phyloP scores from a whole-genome alignment of 1,140 invertebrate genomes.

The Bemisia tabaci region DNA sequence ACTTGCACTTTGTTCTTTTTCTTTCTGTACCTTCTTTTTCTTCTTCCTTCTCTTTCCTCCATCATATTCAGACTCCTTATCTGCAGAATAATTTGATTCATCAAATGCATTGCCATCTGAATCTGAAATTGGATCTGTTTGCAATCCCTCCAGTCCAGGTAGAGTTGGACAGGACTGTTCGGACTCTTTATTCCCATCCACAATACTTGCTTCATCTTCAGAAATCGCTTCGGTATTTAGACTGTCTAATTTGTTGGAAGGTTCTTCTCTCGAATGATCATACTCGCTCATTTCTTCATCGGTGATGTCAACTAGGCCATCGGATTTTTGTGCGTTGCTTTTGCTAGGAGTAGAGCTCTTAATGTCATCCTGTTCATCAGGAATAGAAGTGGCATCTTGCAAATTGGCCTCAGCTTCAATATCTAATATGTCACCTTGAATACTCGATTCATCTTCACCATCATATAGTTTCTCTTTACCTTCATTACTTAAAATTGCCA shows the following conservation, averaged over 20 bases:
- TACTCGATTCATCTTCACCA: constrained; percentile 20
- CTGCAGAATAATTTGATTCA: constrained; percentile 14
- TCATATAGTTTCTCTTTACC: constrained; percentile 21
- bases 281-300: constrained; percentile 16
- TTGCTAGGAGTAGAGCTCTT: constrained; percentile 2
- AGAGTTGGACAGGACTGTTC: constrained; percentile 16
- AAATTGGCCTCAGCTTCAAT: constrained; percentile 15
- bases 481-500: constrained; percentile 33
- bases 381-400: constrained; percentile 7
- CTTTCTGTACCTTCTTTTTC: constrained; percentile 18
- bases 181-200: neutral
- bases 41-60: constrained; percentile 19
- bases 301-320: constrained; percentile 21
- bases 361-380: constrained; percentile 3
- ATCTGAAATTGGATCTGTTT: constrained; percentile 56
- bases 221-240: constrained; percentile 2
- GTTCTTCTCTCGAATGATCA: neutral
- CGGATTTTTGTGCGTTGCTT: constrained; percentile 16
- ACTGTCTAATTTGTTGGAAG: neutral
- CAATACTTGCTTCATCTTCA: constrained; percentile 1
- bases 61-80: constrained; percentile 16
- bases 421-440: constrained; percentile 16
- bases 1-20: neutral
- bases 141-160: constrained; percentile 41
- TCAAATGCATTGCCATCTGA: constrained; percentile 25